Percentiles rank a stretch among this genome's conserved stretches.
These are phyloP conservation scores for Toxonevra muliebris DNA, from an alignment of 2,888 invertebrate species.

Conservation along the genomic window DNA sequence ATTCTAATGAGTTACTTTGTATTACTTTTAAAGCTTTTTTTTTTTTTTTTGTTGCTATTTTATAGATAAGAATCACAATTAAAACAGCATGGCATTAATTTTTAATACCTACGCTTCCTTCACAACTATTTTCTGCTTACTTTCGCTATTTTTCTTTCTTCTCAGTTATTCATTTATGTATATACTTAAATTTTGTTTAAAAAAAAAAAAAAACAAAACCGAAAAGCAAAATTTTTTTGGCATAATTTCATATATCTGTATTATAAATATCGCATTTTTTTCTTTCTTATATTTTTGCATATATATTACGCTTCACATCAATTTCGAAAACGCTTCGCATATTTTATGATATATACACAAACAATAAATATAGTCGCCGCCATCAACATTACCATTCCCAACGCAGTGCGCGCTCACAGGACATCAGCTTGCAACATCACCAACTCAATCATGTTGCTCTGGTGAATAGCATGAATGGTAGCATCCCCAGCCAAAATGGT, in stretches of 20 bases:
- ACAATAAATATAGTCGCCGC: slow-evolving; percentile 67
- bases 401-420: slow-evolving; percentile 70
- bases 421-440: slow-evolving; percentile 60
- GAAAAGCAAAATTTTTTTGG: background rate
- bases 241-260: slow-evolving; percentile 4
- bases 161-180: background rate
- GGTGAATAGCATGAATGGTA: slow-evolving; percentile 62
- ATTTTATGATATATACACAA: slow-evolving; percentile 13
- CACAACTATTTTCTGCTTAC: background rate
- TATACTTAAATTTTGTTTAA: too few species aligned
- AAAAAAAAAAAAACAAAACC: too few species aligned
- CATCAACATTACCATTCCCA: slow-evolving; percentile 76
- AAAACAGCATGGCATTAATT: background rate
- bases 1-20: too few species aligned
- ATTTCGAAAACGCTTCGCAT: background rate
- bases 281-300: slow-evolving; percentile 30
- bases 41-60: too few species aligned
- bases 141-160: slow-evolving; percentile 5
- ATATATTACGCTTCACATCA: slow-evolving; percentile 15
- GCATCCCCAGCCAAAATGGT: background rate
- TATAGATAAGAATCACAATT: background rate
- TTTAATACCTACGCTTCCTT: background rate
- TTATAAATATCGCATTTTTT: slow-evolving; percentile 11
- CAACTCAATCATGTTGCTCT: slow-evolving; percentile 66
- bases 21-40: too few species aligned